These are phyloP conservation scores for Platyura marginata DNA, from an alignment of 1,140 invertebrate genomes.

Conservation along the genomic window DNA sequence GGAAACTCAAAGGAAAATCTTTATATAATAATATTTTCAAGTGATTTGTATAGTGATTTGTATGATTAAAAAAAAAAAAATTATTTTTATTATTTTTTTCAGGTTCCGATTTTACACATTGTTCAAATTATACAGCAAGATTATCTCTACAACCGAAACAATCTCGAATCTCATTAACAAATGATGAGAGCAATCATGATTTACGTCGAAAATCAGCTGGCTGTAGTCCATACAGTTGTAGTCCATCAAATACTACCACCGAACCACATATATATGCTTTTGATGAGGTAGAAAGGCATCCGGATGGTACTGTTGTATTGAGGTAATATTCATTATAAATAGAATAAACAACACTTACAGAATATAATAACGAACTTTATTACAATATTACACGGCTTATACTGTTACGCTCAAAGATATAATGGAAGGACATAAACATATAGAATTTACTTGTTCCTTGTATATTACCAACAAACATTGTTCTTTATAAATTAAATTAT, in stretches of 20 bases:
- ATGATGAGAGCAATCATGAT: constrained; percentile 30
- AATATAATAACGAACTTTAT: too few species aligned
- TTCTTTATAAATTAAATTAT: too few species aligned
- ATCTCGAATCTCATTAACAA: constrained; percentile 9
- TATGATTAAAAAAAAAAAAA: background rate
- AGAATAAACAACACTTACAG: background rate
- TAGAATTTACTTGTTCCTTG: too few species aligned
- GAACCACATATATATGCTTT: constrained; percentile 3
- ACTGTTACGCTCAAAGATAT: too few species aligned
- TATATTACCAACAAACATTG: too few species aligned
- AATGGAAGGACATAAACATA: too few species aligned
- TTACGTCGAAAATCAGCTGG: constrained; percentile 33
- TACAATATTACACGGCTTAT: too few species aligned
- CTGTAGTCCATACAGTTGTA: constrained; percentile 27
- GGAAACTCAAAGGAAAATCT: too few species aligned
- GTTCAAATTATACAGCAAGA: background rate
- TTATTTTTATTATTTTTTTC: background rate
- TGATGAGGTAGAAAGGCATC: constrained; percentile 11
- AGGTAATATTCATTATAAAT: constrained; percentile 14
- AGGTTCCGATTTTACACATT: background rate
- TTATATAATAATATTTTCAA: too few species aligned
- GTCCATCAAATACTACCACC: constrained; percentile 6
- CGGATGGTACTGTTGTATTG: constrained; percentile 24
- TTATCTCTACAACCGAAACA: background rate
- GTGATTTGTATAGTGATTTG: too few species aligned